Base-by-base conservation (phyloP, 2,888 invertebrate genomes). In the Erannis defoliaria region DNA sequence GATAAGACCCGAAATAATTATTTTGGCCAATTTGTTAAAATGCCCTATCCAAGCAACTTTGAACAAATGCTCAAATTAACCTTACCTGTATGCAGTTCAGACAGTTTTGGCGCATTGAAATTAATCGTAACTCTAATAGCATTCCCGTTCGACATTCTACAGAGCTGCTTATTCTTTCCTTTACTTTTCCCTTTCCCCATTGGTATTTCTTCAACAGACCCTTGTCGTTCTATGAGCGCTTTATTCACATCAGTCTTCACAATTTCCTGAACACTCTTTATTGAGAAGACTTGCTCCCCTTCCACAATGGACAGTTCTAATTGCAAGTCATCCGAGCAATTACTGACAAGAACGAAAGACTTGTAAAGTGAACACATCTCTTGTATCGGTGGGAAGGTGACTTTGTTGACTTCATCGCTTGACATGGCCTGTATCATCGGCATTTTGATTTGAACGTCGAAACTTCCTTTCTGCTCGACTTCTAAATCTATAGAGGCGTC, bases 391-490 rank as follows among this genome's bases (percentile, higher is more conserved):
- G 86, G 84, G 58, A 89, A 92, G 0, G 68, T 74, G 0, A 92
- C 66, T 64, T 83, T 86, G 55, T 91, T 91, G 0, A 90, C 68
- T 0, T 90, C 91, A 43, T 88, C 89, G 6, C 81, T 77, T 0
- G 92, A 90, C 75, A 91, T 81, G 0, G 89, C 86, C 70, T 90
- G 90, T 43, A 93, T 80, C 1, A 76, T 73, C 0, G 93, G 93
- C 81, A 89, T 80, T 77, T 82, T 85, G 0, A 92, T 81, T 29
- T 84, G 77, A 0, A 90, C 72, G 49, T 83, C 70, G 0, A 92
- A 40, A 6, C 64, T 68, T 0, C 85, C 88, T 38, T 72, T 80
- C 26, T 89, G 86, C 37, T 85, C 81, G 0, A 81, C 66, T 8
- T 89, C 87, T 0, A 68, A 72, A 8, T 90, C 89, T 12, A 89